These are phyloP conservation scores for Anthophora plumipes DNA, from an alignment of 2,888 invertebrate species.

Conservation along the genomic window DNA sequence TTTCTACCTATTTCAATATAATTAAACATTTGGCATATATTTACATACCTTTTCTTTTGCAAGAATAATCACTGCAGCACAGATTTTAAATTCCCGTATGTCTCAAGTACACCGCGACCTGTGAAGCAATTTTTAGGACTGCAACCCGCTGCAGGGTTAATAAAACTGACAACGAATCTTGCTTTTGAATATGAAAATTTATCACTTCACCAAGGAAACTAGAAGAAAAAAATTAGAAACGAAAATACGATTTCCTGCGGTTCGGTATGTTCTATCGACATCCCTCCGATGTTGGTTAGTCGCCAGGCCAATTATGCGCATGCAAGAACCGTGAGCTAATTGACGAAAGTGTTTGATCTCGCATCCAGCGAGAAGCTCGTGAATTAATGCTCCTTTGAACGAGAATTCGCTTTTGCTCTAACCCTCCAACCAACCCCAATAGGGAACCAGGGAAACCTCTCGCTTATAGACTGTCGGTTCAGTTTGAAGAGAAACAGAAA, in stretches of 20 bases:
- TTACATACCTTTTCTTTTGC: too few species aligned
- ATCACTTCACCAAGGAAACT: not conserved
- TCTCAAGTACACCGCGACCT: too few species aligned
- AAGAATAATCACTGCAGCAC: too few species aligned
- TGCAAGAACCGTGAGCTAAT: slow-evolving; percentile 76
- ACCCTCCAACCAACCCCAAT: slow-evolving; percentile 67
- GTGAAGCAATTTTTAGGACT: too few species aligned
- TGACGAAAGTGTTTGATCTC: slow-evolving; percentile 81
- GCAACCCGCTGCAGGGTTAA: too few species aligned
- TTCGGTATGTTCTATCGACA: slow-evolving; percentile 40
- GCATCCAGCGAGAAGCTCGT: slow-evolving; percentile 75
- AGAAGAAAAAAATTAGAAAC: slow-evolving; percentile 33
- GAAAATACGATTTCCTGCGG: slow-evolving; percentile 23
- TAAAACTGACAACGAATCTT: too few species aligned
- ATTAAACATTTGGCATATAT: too few species aligned
- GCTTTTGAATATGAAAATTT: not conserved
- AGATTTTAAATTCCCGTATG: too few species aligned
- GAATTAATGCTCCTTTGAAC: slow-evolving; percentile 81
- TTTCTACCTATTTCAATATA: too few species aligned
- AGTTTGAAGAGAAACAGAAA: slow-evolving; percentile 61
- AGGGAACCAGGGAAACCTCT: slow-evolving; percentile 64
- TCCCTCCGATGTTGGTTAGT: slow-evolving; percentile 54
- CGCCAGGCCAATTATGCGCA: slow-evolving; percentile 64
- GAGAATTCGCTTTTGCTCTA: slow-evolving; percentile 71
- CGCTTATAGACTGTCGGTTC: slow-evolving; percentile 77